Percentiles rank a stretch among this genome's conserved stretches.
phyloP scores from a whole-genome alignment of 2,113 vertebrate species.

The Lepus europaeus region DNA sequence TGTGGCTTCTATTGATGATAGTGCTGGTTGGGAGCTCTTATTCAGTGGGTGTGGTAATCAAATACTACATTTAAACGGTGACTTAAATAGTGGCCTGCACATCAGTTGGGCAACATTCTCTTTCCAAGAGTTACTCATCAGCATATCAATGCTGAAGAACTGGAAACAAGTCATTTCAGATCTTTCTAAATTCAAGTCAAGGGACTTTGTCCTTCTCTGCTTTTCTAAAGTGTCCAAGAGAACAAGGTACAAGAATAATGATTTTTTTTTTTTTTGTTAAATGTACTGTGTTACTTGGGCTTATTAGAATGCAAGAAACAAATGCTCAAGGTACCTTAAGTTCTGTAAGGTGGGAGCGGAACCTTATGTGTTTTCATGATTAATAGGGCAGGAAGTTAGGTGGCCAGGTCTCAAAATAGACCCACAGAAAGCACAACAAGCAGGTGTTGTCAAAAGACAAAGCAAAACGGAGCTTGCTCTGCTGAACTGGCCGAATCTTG shows the following conservation, averaged over 20 bases:
- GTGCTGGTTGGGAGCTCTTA: conserved; percentile 26
- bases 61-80: conserved; percentile 56
- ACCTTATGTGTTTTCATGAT: neutral
- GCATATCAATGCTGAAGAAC: conserved; percentile 54
- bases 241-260: neutral
- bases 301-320: neutral
- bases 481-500: neutral
- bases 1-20: conserved; percentile 46
- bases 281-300: neutral
- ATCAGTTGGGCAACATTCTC: conserved; percentile 53
- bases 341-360: neutral
- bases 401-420: neutral
- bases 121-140: conserved; percentile 37
- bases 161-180: conserved; percentile 44
- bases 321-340: neutral
- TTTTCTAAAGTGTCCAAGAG: conserved; percentile 25
- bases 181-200: conserved; percentile 46
- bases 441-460: neutral
- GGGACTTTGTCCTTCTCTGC: neutral
- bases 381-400: neutral
- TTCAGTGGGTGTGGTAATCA: conserved; percentile 31
- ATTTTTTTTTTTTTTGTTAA: neutral
- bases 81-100: conserved; percentile 40
- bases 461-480: neutral
- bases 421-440: neutral